phyloP scores from a whole-genome alignment of 2,888 invertebrate genomes.

The Orchesellides sinensis region DNA sequence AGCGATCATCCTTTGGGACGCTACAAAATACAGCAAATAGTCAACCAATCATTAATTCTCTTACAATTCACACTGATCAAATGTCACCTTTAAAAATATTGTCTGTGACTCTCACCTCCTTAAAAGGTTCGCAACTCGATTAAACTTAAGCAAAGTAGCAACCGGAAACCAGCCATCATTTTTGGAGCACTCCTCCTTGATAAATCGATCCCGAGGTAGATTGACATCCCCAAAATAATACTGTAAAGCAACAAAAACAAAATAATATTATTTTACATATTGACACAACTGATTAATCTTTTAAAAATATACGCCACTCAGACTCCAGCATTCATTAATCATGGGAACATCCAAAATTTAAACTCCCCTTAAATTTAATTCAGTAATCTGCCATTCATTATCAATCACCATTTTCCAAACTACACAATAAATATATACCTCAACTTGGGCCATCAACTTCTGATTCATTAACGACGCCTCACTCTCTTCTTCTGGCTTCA shows the following conservation, averaged over 20 bases:
- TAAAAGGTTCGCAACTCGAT: conserved; percentile 79
- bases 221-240: conserved; percentile 94
- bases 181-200: conserved; percentile 89
- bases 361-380: background rate
- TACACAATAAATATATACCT: conserved; percentile 41
- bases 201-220: conserved; percentile 93
- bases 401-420: no score
- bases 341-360: no score
- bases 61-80: conserved; percentile 2
- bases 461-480: conserved; percentile 17
- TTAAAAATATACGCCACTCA: no score
- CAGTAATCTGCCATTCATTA: background rate
- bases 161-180: conserved; percentile 96
- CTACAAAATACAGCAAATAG: conserved; percentile 26
- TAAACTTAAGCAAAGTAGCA: conserved; percentile 90
- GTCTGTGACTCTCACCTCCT: conserved; percentile 60
- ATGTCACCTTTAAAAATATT: background rate
- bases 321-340: no score
- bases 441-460: conserved; percentile 51
- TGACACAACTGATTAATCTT: no score
- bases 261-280: no score
- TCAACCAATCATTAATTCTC: conserved; percentile 7
- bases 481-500: conserved; percentile 26
- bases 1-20: conserved; percentile 45
- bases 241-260: conserved; percentile 77